Base-by-base conservation (phyloP, 2,113 vertebrate genomes). In the Illadopsis cleaveri region DNA sequence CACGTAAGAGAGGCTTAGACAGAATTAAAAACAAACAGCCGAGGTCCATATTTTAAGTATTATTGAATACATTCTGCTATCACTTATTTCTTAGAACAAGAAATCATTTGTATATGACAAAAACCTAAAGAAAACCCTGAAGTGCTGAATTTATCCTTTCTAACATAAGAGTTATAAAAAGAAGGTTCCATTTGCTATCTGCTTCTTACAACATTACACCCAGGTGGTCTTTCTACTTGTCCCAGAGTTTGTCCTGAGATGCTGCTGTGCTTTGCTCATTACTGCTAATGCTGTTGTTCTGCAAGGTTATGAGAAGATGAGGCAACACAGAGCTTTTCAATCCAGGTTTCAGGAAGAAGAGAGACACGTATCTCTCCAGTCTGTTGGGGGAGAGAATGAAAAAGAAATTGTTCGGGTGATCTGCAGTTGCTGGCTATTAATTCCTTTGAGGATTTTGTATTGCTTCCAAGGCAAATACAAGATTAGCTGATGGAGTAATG, bases 391-490 rank as follows among this genome's bases (percentile, higher is more conserved):
- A 80, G 66, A 84, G 85, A 95, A 94, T 58, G 62, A 96, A 87
- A 96, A 95, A 82, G 72, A 90, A 96, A 94, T 80, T 38, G 48
- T 80, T 94, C 25, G 69, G 73, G 84, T 91, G 77, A 95, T 83
- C 76, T 82, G 69, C 70, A 93, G 82, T 93, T 95, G 78, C 75
- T 62, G 78, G 75, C 82, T 91, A 40, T 87, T 93, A 89, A 94
- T 95, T 94, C 94, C 81, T 91, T 69, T 48, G 89, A 95, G 93
- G 57, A 87, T 87, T 80, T 89, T 79, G 91, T 82, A 65, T 91
- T 69, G 65, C 82, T 95, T 95, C 89, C 91, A 95, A 94, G 54
- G 84, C 81, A 96, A 96, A 96, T 95, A 62, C 33, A 69, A 79
- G 89, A 86, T 75, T 68, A 95, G 77, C 66, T 87, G 85, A 53